These are phyloP conservation scores for Phortica magna DNA, from an alignment of 2,888 invertebrate genomes.

Conservation along the genomic window DNA sequence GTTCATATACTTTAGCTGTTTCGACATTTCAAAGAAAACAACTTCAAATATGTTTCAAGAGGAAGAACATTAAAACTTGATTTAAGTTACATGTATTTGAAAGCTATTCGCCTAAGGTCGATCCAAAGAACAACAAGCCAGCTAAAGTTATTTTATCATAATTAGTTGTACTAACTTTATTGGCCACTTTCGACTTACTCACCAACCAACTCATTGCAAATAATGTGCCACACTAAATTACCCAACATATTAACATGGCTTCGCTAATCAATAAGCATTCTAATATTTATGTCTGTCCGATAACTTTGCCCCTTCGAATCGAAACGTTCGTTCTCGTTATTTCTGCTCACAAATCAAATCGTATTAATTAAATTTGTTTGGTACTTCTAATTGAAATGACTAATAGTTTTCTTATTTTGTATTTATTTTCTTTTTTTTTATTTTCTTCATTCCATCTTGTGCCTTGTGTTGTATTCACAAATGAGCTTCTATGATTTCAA, in stretches of 20 bases:
- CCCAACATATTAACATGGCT: conserved; percentile 62
- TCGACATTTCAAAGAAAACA: conserved; percentile 32
- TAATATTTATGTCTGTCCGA: conserved; percentile 39
- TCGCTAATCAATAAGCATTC: conserved; percentile 59
- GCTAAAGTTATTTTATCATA: no score
- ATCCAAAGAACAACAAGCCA: no score
- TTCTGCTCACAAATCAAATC: conserved; percentile 52
- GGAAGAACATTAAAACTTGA: no score
- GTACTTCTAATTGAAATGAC: conserved; percentile 64
- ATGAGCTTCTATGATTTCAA: conserved; percentile 45
- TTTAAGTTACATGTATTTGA: no score
- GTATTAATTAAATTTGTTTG: conserved; percentile 69
- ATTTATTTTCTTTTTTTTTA: background rate
- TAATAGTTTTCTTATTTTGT: conserved; percentile 38
- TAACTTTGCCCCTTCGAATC: conserved; percentile 38
- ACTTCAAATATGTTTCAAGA: no score
- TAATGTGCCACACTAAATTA: background rate
- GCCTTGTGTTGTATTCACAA: conserved; percentile 13
- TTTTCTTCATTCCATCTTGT: background rate
- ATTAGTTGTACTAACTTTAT: no score
- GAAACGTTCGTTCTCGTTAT: conserved; percentile 22
- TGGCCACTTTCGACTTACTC: background rate
- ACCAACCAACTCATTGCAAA: conserved; percentile 30
- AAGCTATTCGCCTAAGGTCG: no score
- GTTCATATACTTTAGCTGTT: background rate